Evolutionary conservation across 2,113 vertebrate species (phyloP).

Genomic region (Tetraodon nigroviridis): DNA sequence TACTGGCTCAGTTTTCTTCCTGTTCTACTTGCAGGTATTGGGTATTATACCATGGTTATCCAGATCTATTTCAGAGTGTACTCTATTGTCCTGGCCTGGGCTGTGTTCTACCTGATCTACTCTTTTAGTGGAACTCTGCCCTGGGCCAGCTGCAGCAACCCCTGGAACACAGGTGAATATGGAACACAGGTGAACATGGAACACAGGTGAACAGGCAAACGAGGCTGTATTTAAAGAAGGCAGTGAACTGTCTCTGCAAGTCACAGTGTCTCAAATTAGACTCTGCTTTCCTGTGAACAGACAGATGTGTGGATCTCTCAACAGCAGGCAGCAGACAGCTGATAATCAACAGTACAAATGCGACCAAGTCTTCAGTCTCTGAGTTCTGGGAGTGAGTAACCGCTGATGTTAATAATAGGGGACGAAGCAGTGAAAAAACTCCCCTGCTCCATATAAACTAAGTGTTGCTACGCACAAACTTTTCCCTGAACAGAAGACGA

Average conservation of each 20-base stretch:
- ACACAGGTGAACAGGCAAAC: conserved; percentile 73
- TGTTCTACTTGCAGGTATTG: conserved; percentile 72
- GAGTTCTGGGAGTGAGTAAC: conserved; percentile 66
- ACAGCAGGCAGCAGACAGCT: conserved; percentile 8
- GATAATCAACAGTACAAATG: conserved; percentile 4
- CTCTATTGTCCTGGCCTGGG: conserved; percentile 82
- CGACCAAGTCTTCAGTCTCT: conserved; percentile 29
- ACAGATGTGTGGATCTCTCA: conserved; percentile 36
- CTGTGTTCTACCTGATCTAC: conserved; percentile 81
- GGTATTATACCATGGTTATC: conserved; percentile 79
- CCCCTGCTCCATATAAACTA: too few relatives aligned
- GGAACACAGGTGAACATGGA: conserved; percentile 65
- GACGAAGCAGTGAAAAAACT: too few relatives aligned
- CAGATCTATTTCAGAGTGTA: conserved; percentile 78
- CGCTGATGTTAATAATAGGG: not conserved
- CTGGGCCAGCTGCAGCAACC: conserved; percentile 80
- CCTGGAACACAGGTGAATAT: conserved; percentile 83
- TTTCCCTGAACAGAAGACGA: conserved; percentile 69
- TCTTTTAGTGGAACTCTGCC: conserved; percentile 80
- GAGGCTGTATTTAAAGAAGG: too few relatives aligned
- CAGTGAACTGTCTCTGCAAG: not conserved
- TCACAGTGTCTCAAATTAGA: too few relatives aligned
- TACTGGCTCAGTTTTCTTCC: too few relatives aligned
- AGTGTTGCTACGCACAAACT: too few relatives aligned
- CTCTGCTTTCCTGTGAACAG: conserved; percentile 11